A percentile compares a stretch with the other conserved stretches of the same genome.
These are phyloP conservation scores for Mimas tiliae DNA, from an alignment of 2,888 invertebrate species.

Conservation along the genomic window DNA sequence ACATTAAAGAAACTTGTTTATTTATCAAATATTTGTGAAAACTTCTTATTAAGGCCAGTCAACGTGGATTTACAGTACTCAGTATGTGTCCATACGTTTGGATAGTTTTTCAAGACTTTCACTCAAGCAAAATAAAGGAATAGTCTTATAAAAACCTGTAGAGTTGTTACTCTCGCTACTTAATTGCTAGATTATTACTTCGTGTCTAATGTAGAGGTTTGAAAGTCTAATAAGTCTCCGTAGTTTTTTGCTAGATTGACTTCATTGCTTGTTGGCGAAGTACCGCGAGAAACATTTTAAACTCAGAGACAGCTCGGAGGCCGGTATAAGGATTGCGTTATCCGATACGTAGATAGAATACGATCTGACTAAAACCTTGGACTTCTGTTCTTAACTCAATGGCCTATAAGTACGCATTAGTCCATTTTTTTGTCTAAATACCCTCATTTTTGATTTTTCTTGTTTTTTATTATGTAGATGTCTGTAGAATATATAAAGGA, in stretches of 20 bases:
- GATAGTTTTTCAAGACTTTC: constrained; percentile 46
- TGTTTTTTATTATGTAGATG: no score
- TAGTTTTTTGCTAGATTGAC: neutral
- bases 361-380: no score
- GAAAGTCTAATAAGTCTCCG: constrained; percentile 4
- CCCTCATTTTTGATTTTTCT: no score
- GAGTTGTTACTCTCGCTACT: constrained; percentile 32
- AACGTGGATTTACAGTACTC: neutral
- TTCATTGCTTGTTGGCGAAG: neutral
- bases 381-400: no score
- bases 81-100: constrained; percentile 31
- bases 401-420: no score
- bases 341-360: no score
- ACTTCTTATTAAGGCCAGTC: neutral
- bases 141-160: constrained; percentile 42
- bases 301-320: neutral
- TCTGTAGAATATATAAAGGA: no score
- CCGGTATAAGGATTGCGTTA: neutral
- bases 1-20: neutral
- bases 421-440: no score
- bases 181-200: constrained; percentile 5
- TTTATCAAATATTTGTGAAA: neutral
- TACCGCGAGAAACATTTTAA: neutral
- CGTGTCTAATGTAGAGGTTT: neutral
- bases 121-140: constrained; percentile 47